Conservation (phyloP, 2,113 vertebrate genomes). For the Caloenas nicobarica region DNA sequence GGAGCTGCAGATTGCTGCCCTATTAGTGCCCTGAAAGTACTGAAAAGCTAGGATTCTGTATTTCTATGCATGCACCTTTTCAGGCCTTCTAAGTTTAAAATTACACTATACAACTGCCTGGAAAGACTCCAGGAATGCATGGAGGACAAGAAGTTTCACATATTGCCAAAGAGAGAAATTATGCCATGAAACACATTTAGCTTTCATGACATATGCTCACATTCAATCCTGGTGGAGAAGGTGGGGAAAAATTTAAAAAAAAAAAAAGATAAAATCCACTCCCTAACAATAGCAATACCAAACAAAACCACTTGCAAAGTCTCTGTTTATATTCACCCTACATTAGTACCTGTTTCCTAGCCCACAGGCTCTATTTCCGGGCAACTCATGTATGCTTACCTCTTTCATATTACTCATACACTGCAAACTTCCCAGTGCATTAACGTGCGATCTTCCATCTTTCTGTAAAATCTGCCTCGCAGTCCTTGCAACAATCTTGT, state of each 20-base stretch:
- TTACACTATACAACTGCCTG: background rate
- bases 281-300: background rate
- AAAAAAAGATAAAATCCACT: background rate
- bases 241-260: no score
- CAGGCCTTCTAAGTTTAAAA: background rate
- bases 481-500: background rate
- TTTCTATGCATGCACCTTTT: background rate
- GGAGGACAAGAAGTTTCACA: background rate
- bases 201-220: background rate
- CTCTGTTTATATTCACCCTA: background rate
- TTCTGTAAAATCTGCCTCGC: background rate
- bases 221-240: background rate
- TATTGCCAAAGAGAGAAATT: background rate
- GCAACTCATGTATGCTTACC: background rate
- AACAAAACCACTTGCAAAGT: background rate
- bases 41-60: background rate
- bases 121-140: background rate
- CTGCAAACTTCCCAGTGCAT: background rate
- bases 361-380: slow-evolving; percentile 23
- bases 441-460: background rate
- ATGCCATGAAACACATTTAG: background rate
- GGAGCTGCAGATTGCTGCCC: background rate
- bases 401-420: background rate
- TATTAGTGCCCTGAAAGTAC: background rate
- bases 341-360: background rate